These are phyloP conservation scores for Trinectes maculatus DNA, from an alignment of 2,113 vertebrate genomes.

Conservation along the genomic window DNA sequence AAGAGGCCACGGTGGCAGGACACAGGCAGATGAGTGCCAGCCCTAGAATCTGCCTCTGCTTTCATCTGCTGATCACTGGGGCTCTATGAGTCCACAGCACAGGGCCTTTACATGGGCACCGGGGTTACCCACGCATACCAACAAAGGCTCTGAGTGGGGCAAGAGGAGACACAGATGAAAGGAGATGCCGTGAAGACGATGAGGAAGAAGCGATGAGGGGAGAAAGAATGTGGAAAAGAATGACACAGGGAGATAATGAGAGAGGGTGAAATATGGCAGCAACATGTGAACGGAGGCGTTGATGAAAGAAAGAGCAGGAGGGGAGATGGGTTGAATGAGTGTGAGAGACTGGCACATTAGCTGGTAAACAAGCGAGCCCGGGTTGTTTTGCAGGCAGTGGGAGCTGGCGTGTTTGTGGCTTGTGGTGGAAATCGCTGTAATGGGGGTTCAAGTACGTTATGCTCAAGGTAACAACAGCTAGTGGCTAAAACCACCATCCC, in stretches of 20 bases:
- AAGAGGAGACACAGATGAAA: slow-evolving; percentile 64
- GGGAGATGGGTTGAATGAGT: slow-evolving; percentile 32
- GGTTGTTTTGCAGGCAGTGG: slow-evolving; percentile 76
- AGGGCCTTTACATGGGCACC: slow-evolving; percentile 76
- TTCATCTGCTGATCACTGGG: slow-evolving; percentile 79
- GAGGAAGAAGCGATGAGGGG: slow-evolving; percentile 35
- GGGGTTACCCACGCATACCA: slow-evolving; percentile 80
- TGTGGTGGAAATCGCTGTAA: slow-evolving; percentile 74
- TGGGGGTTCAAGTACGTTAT: slow-evolving; percentile 75
- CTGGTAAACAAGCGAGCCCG: slow-evolving; percentile 81
- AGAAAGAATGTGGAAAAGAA: slow-evolving; percentile 49
- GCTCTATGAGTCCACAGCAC: slow-evolving; percentile 67
- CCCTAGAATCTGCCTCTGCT: slow-evolving; percentile 75
- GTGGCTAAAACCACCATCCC: slow-evolving; percentile 75
- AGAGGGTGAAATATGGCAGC: slow-evolving; percentile 29
- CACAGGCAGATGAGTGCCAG: slow-evolving; percentile 82
- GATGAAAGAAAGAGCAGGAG: slow-evolving; percentile 19
- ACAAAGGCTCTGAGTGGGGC: slow-evolving; percentile 71
- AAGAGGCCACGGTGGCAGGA: slow-evolving; percentile 81
- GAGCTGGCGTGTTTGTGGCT: slow-evolving; percentile 77
- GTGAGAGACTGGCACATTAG: slow-evolving; percentile 65
- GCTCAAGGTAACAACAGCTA: slow-evolving; percentile 80
- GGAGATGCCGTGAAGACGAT: slow-evolving; percentile 45
- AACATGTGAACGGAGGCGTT: slow-evolving; percentile 33
- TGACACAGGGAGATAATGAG: slow-evolving; percentile 56